A percentile compares a stretch with the other conserved stretches of the same genome.
These are phyloP conservation scores for Eristalinus sepulchralis DNA, from an alignment of 2,888 invertebrate species.

Conservation along the genomic window DNA sequence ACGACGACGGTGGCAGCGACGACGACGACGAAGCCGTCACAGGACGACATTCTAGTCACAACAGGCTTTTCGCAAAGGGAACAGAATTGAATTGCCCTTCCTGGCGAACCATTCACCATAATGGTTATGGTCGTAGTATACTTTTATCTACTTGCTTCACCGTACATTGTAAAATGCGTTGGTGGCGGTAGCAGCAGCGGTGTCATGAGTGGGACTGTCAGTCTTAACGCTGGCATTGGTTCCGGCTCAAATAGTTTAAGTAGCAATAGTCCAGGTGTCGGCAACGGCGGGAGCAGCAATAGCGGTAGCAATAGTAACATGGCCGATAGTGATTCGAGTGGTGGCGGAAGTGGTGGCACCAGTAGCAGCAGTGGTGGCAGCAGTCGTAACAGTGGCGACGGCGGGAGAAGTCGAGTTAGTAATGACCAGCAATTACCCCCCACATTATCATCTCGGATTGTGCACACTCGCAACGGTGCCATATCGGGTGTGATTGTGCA, in stretches of 20 bases:
- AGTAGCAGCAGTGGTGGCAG: slow-evolving; percentile 71
- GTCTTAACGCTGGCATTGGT: slow-evolving; percentile 67
- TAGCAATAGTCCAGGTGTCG: slow-evolving; percentile 61
- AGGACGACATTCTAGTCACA: slow-evolving; percentile 47
- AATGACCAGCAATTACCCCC: slow-evolving; percentile 79
- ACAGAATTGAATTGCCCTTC: slow-evolving; percentile 67
- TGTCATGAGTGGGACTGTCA: slow-evolving; percentile 58
- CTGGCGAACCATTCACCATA: slow-evolving; percentile 74
- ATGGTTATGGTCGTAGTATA: slow-evolving; percentile 80
- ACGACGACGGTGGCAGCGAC: slow-evolving; percentile 42
- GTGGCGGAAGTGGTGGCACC: slow-evolving; percentile 28
- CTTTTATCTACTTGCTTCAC: slow-evolving; percentile 75
- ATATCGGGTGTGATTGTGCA: slow-evolving; percentile 92
- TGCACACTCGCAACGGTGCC: slow-evolving; percentile 93
- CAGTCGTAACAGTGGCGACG: slow-evolving; percentile 74
- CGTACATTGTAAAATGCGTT: slow-evolving; percentile 74
- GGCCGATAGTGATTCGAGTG: slow-evolving; percentile 51
- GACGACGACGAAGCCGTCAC: slow-evolving; percentile 33
- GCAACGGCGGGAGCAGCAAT: slow-evolving; percentile 56
- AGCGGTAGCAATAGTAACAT: slow-evolving; percentile 61
- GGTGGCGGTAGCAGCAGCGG: slow-evolving; percentile 74
- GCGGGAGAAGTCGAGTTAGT: slow-evolving; percentile 72
- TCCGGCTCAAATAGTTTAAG: slow-evolving; percentile 65
- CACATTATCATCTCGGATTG: slow-evolving; percentile 90
- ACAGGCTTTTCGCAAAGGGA: slow-evolving; percentile 42